Evolutionary conservation across 1,140 invertebrate species (phyloP).

Genomic region (Dendroctonus ponderosae): DNA sequence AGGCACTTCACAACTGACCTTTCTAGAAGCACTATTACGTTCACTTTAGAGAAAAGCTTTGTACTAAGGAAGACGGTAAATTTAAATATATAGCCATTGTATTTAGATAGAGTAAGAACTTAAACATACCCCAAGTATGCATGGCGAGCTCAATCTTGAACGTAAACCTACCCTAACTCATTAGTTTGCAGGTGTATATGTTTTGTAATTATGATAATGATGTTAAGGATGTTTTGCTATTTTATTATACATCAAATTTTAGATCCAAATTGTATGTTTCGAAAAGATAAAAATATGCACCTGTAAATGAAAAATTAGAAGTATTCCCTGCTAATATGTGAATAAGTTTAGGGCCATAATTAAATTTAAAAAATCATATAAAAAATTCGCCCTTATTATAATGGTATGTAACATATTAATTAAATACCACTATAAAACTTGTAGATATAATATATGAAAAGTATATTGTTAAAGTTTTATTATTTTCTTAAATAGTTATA

Average conservation of each 20-base stretch:
- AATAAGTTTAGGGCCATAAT: conserved; percentile 36
- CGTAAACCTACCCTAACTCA: background rate
- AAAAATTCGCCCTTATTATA: conserved; percentile 35
- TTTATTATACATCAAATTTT: too few species aligned
- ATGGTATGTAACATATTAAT: conserved; percentile 46
- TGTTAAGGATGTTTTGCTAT: too few species aligned
- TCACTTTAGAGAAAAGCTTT: conserved; percentile 42
- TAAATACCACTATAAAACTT: conserved; percentile 46
- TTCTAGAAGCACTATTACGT: conserved; percentile 44
- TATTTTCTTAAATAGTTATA: conserved; percentile 42
- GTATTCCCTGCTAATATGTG: conserved; percentile 16
- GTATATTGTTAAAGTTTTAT: conserved; percentile 49
- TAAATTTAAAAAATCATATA: conserved; percentile 24
- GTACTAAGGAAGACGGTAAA: conserved; percentile 34
- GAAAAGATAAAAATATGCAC: too few species aligned
- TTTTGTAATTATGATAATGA: too few species aligned
- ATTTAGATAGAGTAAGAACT: conserved; percentile 45
- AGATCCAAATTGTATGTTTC: too few species aligned
- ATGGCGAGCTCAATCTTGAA: conserved; percentile 43
- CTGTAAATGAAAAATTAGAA: background rate
- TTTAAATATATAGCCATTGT: conserved; percentile 41
- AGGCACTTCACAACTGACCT: conserved; percentile 43
- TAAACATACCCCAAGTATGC: conserved; percentile 37
- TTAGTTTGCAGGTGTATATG: background rate
- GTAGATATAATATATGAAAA: conserved; percentile 49